phyloP scores from a whole-genome alignment of 2,113 vertebrate species.

The Podarcis raffonei region DNA sequence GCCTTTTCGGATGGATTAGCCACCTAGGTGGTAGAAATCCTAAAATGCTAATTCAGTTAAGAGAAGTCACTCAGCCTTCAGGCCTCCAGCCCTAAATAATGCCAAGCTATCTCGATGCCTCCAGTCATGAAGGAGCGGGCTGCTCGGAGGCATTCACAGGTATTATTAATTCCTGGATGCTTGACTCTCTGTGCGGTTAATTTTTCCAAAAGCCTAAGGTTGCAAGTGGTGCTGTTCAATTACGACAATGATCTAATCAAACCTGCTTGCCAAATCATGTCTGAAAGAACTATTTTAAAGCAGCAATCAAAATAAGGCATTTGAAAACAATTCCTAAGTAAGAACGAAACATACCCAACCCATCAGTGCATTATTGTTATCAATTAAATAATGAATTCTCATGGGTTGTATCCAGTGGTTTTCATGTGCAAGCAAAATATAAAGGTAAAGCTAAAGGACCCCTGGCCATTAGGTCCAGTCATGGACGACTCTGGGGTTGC shows the following conservation, averaged over 20 bases:
- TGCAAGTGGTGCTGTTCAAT: slow-evolving; percentile 43
- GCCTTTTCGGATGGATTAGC: slow-evolving; percentile 46
- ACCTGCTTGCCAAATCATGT: slow-evolving; percentile 28
- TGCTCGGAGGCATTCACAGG: slow-evolving; percentile 39
- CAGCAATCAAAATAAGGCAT: slow-evolving; percentile 51
- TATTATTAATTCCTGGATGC: slow-evolving; percentile 38
- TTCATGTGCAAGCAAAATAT: too few species aligned
- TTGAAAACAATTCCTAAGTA: not conserved
- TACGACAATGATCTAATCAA: slow-evolving; percentile 50
- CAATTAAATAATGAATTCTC: too few species aligned
- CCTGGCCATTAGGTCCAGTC: too few species aligned
- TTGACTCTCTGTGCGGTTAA: slow-evolving; percentile 25
- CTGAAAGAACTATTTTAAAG: slow-evolving; percentile 49
- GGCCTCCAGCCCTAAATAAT: slow-evolving; percentile 37
- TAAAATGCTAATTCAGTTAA: slow-evolving; percentile 48
- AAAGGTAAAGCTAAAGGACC: too few species aligned
- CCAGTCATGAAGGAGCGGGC: slow-evolving; percentile 22
- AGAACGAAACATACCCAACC: too few species aligned
- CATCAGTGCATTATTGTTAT: too few species aligned
- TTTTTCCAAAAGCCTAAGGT: slow-evolving; percentile 38
- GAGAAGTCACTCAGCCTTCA: slow-evolving; percentile 26
- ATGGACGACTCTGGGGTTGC: too few species aligned
- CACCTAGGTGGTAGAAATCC: slow-evolving; percentile 54
- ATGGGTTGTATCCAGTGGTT: too few species aligned
- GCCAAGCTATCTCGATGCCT: slow-evolving; percentile 29